Conservation (phyloP, 1,140 invertebrate species). For the Oryctes rhinoceros region DNA sequence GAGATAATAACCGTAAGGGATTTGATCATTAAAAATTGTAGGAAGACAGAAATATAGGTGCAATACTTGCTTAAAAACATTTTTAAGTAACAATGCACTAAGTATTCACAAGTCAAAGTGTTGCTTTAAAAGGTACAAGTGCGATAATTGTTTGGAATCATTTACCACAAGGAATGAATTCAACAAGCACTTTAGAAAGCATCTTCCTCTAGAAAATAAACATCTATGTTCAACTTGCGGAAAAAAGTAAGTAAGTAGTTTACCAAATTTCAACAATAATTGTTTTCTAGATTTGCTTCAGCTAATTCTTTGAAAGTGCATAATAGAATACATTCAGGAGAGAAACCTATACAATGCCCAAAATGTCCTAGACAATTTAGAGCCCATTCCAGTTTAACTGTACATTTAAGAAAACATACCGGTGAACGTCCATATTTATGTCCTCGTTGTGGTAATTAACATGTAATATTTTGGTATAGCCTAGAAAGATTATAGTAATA, state of each 20-base stretch:
- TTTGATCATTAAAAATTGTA: neutral
- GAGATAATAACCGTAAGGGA: neutral
- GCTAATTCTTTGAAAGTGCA: conserved; percentile 70
- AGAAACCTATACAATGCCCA: conserved; percentile 92
- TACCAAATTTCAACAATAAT: neutral
- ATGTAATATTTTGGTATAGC: neutral
- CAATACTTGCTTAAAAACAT: neutral
- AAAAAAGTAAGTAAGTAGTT: neutral
- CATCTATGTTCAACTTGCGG: conserved; percentile 27
- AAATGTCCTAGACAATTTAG: conserved; percentile 71
- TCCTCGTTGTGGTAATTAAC: conserved; percentile 49
- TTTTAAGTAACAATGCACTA: neutral
- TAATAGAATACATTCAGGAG: conserved; percentile 92
- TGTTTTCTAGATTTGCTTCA: conserved; percentile 36
- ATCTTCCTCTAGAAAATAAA: conserved; percentile 88
- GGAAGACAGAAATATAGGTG: too few relatives aligned
- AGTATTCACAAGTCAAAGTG: neutral
- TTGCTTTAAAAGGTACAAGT: neutral
- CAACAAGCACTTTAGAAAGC: conserved; percentile 64
- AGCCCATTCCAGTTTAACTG: conserved; percentile 60
- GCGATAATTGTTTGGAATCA: neutral
- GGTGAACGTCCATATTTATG: conserved; percentile 60
- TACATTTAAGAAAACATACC: conserved; percentile 58
- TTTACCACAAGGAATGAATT: neutral
- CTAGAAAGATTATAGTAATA: too few relatives aligned